Evolutionary conservation across 30 jellyfish, hydroid and myxozoan species (phyloP), one percentile per base, ranked within the genome.

Genomic region (Turritopsis dohrnii): DNA sequence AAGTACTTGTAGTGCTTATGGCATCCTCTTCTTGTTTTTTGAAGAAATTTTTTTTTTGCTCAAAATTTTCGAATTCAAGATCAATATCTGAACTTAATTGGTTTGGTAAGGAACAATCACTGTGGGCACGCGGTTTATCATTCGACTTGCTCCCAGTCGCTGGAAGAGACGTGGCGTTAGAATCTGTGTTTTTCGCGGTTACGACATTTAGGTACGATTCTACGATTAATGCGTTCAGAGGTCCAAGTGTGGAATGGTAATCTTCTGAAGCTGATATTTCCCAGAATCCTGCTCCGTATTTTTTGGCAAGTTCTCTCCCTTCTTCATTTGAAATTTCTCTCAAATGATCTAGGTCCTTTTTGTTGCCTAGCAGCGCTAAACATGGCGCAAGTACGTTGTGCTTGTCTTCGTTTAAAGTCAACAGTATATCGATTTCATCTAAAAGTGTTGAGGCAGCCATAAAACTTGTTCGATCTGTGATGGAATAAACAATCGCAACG

Each of bases 251-350:
- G 20, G 95, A 89, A 31, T 88, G 89, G 71, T 66, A 93, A 77
- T 93, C 98, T 5, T 83, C 86, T 19, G 98, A 84, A 5, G 98
- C 98, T 0, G 98, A 93, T 76, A 88, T 75, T 81, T 93, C 98
- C 81, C 94, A 84, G 74, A 88, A 93, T 28, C 89, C 76, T 25
- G 95, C 96, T 28, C 94, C 94, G 75, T 84, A 83, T 69, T 66
- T 60, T 31, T 73, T 53, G 24, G 98, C 98, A 5, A 93, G 85
- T 5, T 83, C 85, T n/a, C 89, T 85, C 27, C 96, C 98, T 72
- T 93, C 98, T 53, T 88, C 95, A 0, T 84, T 76, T 23, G 94
- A 4, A 17, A 93, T 90, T 83, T 79, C 96, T 18, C 98, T 87
- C 24, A 90, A 91, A 75, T 93, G 96, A 30, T 90, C 94, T 60